Evolutionary conservation across 2,113 vertebrate species (phyloP).

Genomic region (Oxyura jamaicensis): DNA sequence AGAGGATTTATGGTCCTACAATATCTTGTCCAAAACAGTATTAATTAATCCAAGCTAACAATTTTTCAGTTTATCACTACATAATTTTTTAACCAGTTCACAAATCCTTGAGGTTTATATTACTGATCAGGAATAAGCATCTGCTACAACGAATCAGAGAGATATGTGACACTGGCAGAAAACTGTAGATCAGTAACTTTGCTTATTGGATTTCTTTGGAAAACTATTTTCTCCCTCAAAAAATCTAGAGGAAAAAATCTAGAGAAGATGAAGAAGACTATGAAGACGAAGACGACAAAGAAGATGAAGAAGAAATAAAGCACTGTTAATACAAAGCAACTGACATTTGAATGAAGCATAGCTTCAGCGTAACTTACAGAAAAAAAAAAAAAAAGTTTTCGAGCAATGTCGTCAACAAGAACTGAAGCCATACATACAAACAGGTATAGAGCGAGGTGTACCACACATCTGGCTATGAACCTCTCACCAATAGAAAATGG

Average conservation of each 20-base stretch:
- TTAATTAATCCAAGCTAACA: background rate
- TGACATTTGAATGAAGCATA: background rate
- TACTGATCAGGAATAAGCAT: background rate
- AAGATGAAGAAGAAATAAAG: too few relatives aligned
- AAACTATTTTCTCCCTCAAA: background rate
- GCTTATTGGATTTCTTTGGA: background rate
- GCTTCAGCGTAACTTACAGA: background rate
- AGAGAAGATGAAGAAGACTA: background rate
- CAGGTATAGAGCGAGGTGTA: background rate
- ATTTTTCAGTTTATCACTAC: background rate
- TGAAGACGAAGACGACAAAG: too few relatives aligned
- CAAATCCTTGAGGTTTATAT: background rate
- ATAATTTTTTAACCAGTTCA: background rate
- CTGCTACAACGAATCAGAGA: background rate
- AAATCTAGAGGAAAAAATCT: background rate
- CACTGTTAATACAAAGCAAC: background rate
- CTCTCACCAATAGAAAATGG: background rate
- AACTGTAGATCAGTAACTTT: background rate
- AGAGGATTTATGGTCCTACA: background rate
- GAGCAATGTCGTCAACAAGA: background rate
- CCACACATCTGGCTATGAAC: background rate
- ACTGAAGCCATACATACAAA: background rate
- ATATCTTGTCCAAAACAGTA: background rate
- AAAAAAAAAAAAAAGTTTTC: background rate
- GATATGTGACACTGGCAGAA: background rate